Percentiles rank a stretch among this genome's conserved stretches.
Conservation (phyloP, 2,888 invertebrate species). For the Loripinus fragilis region DNA sequence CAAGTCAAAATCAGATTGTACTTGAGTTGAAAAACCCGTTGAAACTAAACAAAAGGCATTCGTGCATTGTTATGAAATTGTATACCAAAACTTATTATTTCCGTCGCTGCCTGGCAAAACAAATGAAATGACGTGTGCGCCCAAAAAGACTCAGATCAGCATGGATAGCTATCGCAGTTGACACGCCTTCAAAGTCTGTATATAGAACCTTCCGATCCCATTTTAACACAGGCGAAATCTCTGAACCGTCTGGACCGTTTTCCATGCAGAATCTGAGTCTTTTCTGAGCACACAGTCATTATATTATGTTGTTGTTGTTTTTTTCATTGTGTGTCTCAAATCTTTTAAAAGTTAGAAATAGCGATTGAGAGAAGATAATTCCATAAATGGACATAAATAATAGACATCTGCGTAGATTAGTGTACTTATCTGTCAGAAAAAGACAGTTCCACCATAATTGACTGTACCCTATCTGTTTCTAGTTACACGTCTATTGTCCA, state of each 20-base stretch:
- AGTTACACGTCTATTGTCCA: background rate
- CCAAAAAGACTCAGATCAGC: no score
- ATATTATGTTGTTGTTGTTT: no score
- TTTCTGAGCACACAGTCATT: no score
- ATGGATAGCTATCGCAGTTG: no score
- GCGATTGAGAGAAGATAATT: constrained; percentile 1
- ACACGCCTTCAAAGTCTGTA: no score
- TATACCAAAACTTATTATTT: constrained; percentile 16
- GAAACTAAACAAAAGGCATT: background rate
- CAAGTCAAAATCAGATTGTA: constrained; percentile 1
- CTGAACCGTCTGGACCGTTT: no score
- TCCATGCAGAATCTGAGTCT: no score
- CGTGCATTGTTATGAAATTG: constrained; percentile 14
- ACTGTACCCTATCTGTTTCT: background rate
- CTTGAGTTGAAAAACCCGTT: background rate
- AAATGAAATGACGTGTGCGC: no score
- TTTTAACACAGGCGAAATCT: no score
- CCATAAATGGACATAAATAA: background rate
- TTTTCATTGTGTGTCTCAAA: no score
- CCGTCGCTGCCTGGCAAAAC: no score
- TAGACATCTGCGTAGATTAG: background rate
- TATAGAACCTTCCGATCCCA: no score
- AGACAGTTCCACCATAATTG: background rate
- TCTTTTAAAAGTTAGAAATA: background rate
- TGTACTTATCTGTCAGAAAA: constrained; percentile 5